These are phyloP conservation scores for Amphiprion clarkii DNA, from an alignment of 2,797 vertebrate genomes.

Conservation along the genomic window DNA sequence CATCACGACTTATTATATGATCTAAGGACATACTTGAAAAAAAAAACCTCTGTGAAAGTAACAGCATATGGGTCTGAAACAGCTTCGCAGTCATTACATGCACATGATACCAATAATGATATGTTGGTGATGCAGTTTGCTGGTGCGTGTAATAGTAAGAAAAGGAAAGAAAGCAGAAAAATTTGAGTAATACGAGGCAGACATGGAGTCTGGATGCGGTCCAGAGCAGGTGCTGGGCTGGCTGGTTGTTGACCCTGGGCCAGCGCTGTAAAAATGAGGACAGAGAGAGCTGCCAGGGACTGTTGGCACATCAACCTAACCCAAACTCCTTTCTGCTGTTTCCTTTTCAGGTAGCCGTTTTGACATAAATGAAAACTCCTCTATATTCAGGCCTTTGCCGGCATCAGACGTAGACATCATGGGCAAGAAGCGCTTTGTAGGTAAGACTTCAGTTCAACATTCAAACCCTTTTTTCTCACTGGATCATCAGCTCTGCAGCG, in stretches of 20 bases:
- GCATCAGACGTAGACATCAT: constrained; percentile 91
- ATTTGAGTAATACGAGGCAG: constrained; percentile 17
- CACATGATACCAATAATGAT: constrained; percentile 8
- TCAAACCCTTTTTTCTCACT: too few relatives aligned
- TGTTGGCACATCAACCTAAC: constrained; percentile 56
- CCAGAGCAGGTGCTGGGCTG: constrained; percentile 65
- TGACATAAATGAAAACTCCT: constrained; percentile 85
- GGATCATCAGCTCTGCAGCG: not conserved
- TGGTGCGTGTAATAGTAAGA: constrained; percentile 4
- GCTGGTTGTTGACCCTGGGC: constrained; percentile 34
- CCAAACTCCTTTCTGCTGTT: constrained; percentile 44
- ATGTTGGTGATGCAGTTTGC: constrained; percentile 10
- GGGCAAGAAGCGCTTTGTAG: constrained; percentile 92
- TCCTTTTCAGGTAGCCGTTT: constrained; percentile 76
- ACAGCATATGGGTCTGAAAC: not conserved
- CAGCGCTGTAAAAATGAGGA: constrained; percentile 65
- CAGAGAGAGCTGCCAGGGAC: constrained; percentile 63
- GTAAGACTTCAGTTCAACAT: constrained; percentile 75
- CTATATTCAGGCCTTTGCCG: constrained; percentile 92
- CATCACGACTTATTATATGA: not conserved
- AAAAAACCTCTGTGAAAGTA: not conserved
- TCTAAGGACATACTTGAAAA: not conserved
- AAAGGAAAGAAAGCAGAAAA: constrained; percentile 10
- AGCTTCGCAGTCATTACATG: not conserved
- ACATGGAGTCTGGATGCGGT: not conserved